Percentiles rank a stretch among this genome's conserved stretches.
These are phyloP conservation scores for Leptopilina boulardi DNA, from an alignment of 1,140 invertebrate genomes.

Conservation along the genomic window DNA sequence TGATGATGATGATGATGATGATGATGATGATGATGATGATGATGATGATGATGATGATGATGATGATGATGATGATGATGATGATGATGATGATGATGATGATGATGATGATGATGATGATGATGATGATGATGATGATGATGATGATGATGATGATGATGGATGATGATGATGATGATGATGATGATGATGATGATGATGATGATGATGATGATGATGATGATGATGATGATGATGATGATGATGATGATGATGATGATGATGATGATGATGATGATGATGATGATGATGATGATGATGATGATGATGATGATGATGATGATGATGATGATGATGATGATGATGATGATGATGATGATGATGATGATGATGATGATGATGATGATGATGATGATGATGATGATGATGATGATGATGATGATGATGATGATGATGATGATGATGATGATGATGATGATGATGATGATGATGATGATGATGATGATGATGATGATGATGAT, in stretches of 20 bases:
- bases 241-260: conserved; percentile 1
- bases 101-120: background rate
- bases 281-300: background rate
- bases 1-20: conserved; percentile 22
- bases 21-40: conserved; percentile 5
- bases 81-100: background rate
- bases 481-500: background rate
- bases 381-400: background rate
- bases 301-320: conserved; percentile 12
- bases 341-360: background rate
- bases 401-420: conserved; percentile 9
- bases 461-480: conserved; percentile 15
- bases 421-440: background rate
- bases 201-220: conserved; percentile 15
- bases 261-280: conserved; percentile 19
- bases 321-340: background rate
- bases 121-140: background rate
- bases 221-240: conserved; percentile 2
- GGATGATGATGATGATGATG: too few species aligned
- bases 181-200: conserved; percentile 18
- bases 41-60: background rate
- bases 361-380: background rate
- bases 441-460: background rate
- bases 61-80: background rate
- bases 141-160: too few species aligned